These are phyloP conservation scores for Eupithecia subfuscata DNA, from an alignment of 2,888 invertebrate genomes.

Conservation along the genomic window DNA sequence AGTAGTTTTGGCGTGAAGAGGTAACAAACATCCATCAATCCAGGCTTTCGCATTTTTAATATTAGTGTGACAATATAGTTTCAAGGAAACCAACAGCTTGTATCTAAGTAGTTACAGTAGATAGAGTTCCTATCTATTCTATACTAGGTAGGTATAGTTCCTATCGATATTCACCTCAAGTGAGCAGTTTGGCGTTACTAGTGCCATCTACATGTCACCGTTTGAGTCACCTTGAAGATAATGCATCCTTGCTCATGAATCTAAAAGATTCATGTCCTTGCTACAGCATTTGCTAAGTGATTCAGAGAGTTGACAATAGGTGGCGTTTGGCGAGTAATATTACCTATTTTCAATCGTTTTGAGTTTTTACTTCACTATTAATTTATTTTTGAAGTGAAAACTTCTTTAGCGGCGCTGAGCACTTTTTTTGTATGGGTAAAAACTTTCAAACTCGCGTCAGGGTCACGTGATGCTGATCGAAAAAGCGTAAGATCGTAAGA, in stretches of 20 bases:
- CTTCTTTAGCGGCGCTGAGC: too few relatives aligned
- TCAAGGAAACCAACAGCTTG: background rate
- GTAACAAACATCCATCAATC: too few relatives aligned
- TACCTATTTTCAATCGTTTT: background rate
- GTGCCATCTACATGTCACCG: constrained; percentile 1
- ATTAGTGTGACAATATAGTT: background rate
- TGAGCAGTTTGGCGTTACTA: background rate
- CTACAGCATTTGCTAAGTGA: background rate
- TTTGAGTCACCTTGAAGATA: background rate
- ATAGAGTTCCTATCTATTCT: too few relatives aligned
- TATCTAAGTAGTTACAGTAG: too few relatives aligned
- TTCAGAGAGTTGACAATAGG: background rate
- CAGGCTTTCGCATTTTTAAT: too few relatives aligned
- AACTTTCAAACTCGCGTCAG: too few relatives aligned
- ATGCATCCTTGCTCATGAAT: background rate
- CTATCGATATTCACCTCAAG: background rate
- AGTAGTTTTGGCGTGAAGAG: too few relatives aligned
- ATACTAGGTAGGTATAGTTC: background rate
- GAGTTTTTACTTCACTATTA: background rate
- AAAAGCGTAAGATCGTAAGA: too few relatives aligned
- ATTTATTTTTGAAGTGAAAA: too few relatives aligned
- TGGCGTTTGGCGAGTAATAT: background rate
- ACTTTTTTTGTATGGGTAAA: too few relatives aligned
- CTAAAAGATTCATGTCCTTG: too few relatives aligned
- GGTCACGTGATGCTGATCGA: too few relatives aligned